Evolutionary conservation across 2,797 vertebrate species (phyloP).

Genomic region (Phrynocephalus guinanensis): DNA sequence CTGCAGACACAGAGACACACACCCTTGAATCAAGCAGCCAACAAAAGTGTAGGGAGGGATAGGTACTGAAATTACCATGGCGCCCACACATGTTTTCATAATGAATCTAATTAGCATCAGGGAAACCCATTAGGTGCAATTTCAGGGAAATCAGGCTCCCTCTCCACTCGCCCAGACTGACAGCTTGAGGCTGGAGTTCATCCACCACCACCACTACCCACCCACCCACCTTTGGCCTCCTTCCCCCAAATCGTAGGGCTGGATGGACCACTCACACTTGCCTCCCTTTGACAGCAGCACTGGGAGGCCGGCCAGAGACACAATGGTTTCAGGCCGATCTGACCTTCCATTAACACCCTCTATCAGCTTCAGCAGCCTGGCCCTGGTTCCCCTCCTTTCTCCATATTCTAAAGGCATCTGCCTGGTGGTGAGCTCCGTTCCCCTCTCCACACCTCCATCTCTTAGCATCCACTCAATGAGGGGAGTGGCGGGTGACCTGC

Average conservation of each 20-base stretch:
- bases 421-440: constrained; percentile 78
- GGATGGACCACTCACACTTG: constrained; percentile 77
- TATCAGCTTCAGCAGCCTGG: constrained; percentile 92
- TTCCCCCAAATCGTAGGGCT: constrained; percentile 81
- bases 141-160: neutral
- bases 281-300: constrained; percentile 86
- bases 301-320: constrained; percentile 90
- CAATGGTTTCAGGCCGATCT: constrained; percentile 86
- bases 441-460: neutral
- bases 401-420: constrained; percentile 80
- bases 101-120: constrained; percentile 22
- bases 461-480: constrained; percentile 67
- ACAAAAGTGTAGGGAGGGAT: neutral
- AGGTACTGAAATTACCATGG: neutral
- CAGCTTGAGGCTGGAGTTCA: neutral
- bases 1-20: neutral
- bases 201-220: constrained; percentile 20
- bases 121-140: neutral
- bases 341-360: constrained; percentile 95
- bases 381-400: constrained; percentile 82
- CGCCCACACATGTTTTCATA: constrained; percentile 14
- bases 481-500: constrained; percentile 68
- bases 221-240: constrained; percentile 50
- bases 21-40: neutral
- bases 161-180: neutral